A percentile compares a stretch with the other conserved stretches of the same genome.
These are phyloP conservation scores for Pseudomyrmex flavicornis DNA, from an alignment of 1,140 invertebrate species.

Conservation along the genomic window DNA sequence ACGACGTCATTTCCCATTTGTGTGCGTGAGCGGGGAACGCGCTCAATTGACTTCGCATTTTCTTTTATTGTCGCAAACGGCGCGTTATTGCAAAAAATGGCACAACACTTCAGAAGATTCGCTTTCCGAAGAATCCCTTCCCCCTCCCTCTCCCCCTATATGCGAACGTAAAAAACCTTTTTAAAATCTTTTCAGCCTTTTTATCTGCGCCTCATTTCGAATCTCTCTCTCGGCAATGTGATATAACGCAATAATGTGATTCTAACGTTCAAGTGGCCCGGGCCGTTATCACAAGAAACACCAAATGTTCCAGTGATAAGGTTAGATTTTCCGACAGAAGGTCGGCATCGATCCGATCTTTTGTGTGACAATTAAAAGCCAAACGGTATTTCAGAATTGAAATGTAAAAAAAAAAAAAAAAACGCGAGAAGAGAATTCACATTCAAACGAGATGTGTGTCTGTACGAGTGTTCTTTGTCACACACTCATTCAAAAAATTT, in stretches of 20 bases:
- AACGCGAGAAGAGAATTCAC: too few species aligned
- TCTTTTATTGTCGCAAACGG: too few species aligned
- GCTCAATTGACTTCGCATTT: too few species aligned
- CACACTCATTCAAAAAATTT: conserved; percentile 22
- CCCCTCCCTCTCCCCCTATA: too few species aligned
- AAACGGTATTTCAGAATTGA: neutral
- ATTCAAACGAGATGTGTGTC: neutral
- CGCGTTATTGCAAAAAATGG: too few species aligned
- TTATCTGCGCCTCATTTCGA: conserved; percentile 11
- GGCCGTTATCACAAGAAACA: conserved; percentile 33
- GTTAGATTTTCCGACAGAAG: neutral
- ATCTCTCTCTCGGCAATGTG: neutral
- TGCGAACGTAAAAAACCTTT: neutral
- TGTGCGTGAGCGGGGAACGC: too few species aligned
- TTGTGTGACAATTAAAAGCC: neutral
- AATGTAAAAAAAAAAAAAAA: too few species aligned
- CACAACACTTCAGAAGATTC: too few species aligned
- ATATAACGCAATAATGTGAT: conserved; percentile 25
- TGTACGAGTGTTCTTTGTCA: neutral
- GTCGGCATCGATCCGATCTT: neutral
- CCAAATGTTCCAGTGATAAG: conserved; percentile 37
- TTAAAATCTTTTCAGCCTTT: neutral
- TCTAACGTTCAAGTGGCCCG: conserved; percentile 18
- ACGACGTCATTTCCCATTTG: too few species aligned
- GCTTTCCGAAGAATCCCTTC: too few species aligned